phyloP scores from a whole-genome alignment of 2,113 vertebrate species.

The Phylloscopus trochilus region DNA sequence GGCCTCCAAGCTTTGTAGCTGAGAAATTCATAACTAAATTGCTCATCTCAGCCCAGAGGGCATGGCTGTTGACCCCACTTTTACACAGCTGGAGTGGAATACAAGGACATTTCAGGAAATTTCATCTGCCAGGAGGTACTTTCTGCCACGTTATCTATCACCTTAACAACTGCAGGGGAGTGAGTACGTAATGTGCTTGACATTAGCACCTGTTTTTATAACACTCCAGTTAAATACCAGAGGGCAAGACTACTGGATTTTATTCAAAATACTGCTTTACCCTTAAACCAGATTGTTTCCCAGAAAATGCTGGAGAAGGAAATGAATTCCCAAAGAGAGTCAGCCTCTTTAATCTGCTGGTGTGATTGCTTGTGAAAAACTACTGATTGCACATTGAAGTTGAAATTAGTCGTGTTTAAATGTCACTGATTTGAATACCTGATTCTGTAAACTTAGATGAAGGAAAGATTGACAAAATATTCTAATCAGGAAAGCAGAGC shows the following conservation, averaged over 20 bases:
- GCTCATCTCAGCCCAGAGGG: constrained; percentile 18
- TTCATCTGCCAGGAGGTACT: constrained; percentile 16
- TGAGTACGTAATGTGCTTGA: constrained; percentile 31
- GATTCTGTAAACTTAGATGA: not conserved
- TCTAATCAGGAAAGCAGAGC: constrained; percentile 31
- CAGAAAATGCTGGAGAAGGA: not conserved
- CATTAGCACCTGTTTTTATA: constrained; percentile 52
- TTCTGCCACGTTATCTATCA: constrained; percentile 39
- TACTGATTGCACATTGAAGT: constrained; percentile 23
- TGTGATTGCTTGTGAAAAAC: constrained; percentile 25
- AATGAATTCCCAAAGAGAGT: not conserved
- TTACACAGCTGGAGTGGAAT: not conserved
- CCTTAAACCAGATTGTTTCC: constrained; percentile 1
- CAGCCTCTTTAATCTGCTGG: not conserved
- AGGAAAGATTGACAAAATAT: constrained; percentile 50
- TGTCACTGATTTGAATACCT: constrained; percentile 33
- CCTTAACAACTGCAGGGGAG: constrained; percentile 38
- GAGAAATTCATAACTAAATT: not conserved
- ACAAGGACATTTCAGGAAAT: constrained; percentile 41
- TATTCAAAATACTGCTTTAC: not conserved
- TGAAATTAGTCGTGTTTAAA: constrained; percentile 30
- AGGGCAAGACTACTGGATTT: constrained; percentile 20
- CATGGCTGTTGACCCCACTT: not conserved
- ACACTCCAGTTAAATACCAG: constrained; percentile 24
- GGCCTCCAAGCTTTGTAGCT: not conserved